Conservation (phyloP, 2,797 vertebrate species). For the Coregonus suidteri region DNA sequence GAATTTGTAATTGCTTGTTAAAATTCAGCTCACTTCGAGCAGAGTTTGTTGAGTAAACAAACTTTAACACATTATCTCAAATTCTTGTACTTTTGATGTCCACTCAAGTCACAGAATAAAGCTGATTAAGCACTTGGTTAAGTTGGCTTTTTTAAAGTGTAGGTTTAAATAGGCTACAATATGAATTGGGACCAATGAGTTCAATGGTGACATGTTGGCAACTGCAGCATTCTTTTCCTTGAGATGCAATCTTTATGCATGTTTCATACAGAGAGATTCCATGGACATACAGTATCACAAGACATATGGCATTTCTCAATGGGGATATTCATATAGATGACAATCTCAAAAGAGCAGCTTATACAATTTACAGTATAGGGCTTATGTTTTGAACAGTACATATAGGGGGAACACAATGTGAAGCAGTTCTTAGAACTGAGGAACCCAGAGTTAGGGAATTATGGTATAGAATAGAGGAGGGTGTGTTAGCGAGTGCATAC, state of each 20-base stretch:
- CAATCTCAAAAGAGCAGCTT: constrained; percentile 25
- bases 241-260: not conserved
- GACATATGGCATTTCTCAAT: constrained; percentile 19
- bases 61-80: too few relatives aligned
- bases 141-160: too few relatives aligned
- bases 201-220: not conserved
- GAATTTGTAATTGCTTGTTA: too few relatives aligned
- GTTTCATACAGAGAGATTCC: not conserved
- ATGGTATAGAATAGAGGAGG: constrained; percentile 8
- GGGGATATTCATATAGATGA: constrained; percentile 15
- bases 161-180: not conserved
- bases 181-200: not conserved
- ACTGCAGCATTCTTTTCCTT: not conserved
- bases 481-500: not conserved
- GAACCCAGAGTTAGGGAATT: not conserved
- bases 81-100: too few relatives aligned
- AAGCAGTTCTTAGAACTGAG: constrained; percentile 26
- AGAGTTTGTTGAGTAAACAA: too few relatives aligned
- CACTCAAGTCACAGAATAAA: too few relatives aligned
- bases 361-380: constrained; percentile 21
- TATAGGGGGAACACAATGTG: constrained; percentile 28
- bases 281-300: not conserved
- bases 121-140: too few relatives aligned
- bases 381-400: constrained; percentile 15
- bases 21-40: too few relatives aligned